Evolutionary conservation across 2,113 vertebrate species (phyloP).

Genomic region (Antigone vipio): DNA sequence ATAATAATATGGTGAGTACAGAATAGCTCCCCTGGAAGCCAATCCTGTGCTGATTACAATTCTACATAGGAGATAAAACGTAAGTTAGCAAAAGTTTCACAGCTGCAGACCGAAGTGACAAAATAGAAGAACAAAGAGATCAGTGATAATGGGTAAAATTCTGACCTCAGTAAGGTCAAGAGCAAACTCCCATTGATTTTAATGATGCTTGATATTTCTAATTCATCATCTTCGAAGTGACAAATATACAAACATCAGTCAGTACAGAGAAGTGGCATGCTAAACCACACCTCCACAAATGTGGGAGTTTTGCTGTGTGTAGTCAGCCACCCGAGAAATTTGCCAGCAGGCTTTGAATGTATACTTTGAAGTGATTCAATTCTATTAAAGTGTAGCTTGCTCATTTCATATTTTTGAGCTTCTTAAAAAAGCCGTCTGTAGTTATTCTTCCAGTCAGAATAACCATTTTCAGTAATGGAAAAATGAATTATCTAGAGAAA

Average conservation of each 20-base stretch:
- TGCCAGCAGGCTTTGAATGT: slow-evolving; percentile 9
- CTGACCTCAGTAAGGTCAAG: slow-evolving; percentile 21
- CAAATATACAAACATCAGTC: slow-evolving; percentile 37
- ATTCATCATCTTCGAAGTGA: slow-evolving; percentile 28
- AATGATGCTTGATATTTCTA: slow-evolving; percentile 30
- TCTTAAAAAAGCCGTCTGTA: slow-evolving; percentile 17
- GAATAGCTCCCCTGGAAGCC: slow-evolving; percentile 43
- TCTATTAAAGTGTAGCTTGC: slow-evolving; percentile 27
- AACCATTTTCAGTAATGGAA: slow-evolving; percentile 27
- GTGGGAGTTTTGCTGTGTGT: background rate
- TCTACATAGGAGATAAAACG: slow-evolving; percentile 25
- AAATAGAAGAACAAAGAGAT: slow-evolving; percentile 37
- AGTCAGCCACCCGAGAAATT: slow-evolving; percentile 25
- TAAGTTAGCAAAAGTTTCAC: slow-evolving; percentile 46
- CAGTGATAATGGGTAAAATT: slow-evolving; percentile 33
- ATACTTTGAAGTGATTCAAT: slow-evolving; percentile 38
- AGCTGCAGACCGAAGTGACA: slow-evolving; percentile 38
- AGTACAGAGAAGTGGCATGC: background rate
- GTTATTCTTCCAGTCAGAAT: slow-evolving; percentile 37
- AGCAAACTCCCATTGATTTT: slow-evolving; percentile 43
- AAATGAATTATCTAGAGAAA: slow-evolving; percentile 36
- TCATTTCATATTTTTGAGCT: slow-evolving; percentile 26
- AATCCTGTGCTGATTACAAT: slow-evolving; percentile 36
- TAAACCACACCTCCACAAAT: slow-evolving; percentile 33
- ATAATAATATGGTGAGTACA: slow-evolving; percentile 5